Evolutionary conservation across 1,140 invertebrate species (phyloP).

Genomic region (Drosophila sproati): DNA sequence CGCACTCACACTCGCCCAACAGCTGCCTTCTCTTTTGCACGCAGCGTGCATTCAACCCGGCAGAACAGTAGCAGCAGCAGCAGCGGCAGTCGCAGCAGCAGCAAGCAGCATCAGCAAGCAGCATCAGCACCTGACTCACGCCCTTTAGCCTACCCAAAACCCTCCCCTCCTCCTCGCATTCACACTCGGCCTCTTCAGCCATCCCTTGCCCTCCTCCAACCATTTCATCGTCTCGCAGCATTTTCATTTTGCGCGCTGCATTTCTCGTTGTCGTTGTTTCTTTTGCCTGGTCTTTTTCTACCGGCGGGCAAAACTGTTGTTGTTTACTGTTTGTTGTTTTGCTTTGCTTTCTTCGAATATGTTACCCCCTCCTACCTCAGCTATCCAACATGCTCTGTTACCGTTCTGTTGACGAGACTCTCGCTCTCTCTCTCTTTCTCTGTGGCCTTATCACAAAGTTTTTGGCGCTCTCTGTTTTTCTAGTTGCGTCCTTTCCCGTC

Average conservation of each 20-base stretch:
- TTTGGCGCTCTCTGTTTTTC: slow-evolving; percentile 68
- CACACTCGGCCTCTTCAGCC: not conserved
- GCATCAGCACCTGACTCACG: slow-evolving; percentile 37
- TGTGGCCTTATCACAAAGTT: slow-evolving; percentile 68
- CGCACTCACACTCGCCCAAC: slow-evolving; percentile 34
- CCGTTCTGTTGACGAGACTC: not conserved
- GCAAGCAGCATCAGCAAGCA: slow-evolving; percentile 12
- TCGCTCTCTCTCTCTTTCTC: not conserved
- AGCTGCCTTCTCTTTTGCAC: slow-evolving; percentile 33
- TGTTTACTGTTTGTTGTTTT: slow-evolving; percentile 42
- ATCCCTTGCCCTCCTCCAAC: not conserved
- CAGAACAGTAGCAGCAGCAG: slow-evolving; percentile 46
- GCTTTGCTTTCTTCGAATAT: slow-evolving; percentile 1
- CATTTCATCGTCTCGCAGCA: slow-evolving; percentile 24
- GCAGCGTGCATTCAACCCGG: slow-evolving; percentile 76
- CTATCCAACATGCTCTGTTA: not conserved
- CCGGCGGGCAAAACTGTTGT: slow-evolving; percentile 39
- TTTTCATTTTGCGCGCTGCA: slow-evolving; percentile 53
- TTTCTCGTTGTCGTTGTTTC: slow-evolving; percentile 29
- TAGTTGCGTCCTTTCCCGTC: slow-evolving; percentile 26
- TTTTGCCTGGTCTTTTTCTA: slow-evolving; percentile 45
- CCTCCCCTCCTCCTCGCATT: not conserved
- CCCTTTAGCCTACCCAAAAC: slow-evolving; percentile 11
- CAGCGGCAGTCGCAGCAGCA: slow-evolving; percentile 45
- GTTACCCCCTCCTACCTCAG: not conserved